Base-by-base conservation (phyloP, 2,888 invertebrate species). In the Mimumesa dahlbomi region DNA sequence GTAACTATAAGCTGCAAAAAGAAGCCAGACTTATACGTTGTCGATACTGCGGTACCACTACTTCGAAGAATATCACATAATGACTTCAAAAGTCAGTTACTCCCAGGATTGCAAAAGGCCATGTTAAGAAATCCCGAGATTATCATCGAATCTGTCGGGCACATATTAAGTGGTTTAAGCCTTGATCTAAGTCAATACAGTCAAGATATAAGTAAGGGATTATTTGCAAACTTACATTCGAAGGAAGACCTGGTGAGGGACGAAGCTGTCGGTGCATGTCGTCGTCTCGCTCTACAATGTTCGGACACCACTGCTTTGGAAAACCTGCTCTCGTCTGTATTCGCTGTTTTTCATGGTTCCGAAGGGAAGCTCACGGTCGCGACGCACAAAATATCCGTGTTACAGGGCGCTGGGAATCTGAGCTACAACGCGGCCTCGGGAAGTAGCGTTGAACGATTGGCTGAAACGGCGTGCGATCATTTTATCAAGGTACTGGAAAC, bases 81-180 rank as follows among this genome's bases (percentile, higher is more conserved):
- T 0, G 95, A 95, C 53, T 96, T 98, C 81, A 93, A 94, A 83
- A 92, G 91, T 45, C 90, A 90, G 4, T 88, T 98, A 42, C 90
- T 97, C 68, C 97, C 98, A 0, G 94, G 96, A 0, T 90, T 98
- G 57, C 96, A 97, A 88, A 97, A 97, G 88, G 94, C 97, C 16
- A 95, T 98, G 93, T 91, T 99, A 22, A 91, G 99, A 52, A 98
- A 96, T 90, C 98, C 99, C 0, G 99, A 99, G 91, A 93, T 97
- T 54, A 95, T 96, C 71, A 91, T 98, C 16, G 93, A 95, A 87
- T 93, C 94, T 14, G 94, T 98, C 34, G 95, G 95, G 0, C 91
- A 94, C 48, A 93, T 97, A 66, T 89, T 98, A 19, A 91, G 92
- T 5, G 93, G 93, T 54, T 86, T 97, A 4, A 91, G 93, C 56